These are phyloP conservation scores for Aplodontia rufa DNA, from an alignment of 2,113 vertebrate genomes.

Conservation along the genomic window DNA sequence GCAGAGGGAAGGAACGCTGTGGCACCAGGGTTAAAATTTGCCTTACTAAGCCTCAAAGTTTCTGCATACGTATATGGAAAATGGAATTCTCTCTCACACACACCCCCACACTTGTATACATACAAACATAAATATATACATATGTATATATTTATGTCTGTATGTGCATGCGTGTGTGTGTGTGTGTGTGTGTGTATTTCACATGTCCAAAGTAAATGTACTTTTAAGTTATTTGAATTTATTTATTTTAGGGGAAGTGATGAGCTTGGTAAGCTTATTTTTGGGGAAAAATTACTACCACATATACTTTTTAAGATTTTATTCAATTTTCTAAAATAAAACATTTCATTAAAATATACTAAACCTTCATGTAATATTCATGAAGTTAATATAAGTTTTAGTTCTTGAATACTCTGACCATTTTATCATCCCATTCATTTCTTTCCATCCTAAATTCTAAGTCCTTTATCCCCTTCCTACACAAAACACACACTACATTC, in stretches of 20 bases:
- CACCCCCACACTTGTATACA: no score
- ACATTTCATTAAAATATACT: not conserved
- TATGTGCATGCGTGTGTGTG: no score
- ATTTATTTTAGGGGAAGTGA: not conserved
- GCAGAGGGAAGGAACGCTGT: not conserved
- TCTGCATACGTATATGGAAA: no score
- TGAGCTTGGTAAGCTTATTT: not conserved
- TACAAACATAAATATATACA: not conserved
- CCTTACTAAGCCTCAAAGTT: not conserved
- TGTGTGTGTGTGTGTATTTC: no score
- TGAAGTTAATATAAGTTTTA: not conserved
- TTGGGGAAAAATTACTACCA: not conserved
- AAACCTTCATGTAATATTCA: not conserved
- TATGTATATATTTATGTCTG: not conserved
- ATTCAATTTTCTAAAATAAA: conserved; percentile 18
- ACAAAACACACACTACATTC: not conserved
- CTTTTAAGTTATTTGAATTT: not conserved
- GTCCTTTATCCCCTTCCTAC: not conserved
- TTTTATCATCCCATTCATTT: not conserved
- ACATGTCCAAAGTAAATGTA: not conserved
- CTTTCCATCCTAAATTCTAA: conserved; percentile 20
- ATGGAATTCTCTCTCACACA: no score
- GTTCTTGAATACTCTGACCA: not conserved
- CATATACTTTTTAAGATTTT: not conserved
- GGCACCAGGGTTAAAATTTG: not conserved